Percentiles rank a stretch among this genome's conserved stretches.
Evolutionary conservation across 1,140 invertebrate species (phyloP).

Genomic region (Caenorhabditis latens): DNA sequence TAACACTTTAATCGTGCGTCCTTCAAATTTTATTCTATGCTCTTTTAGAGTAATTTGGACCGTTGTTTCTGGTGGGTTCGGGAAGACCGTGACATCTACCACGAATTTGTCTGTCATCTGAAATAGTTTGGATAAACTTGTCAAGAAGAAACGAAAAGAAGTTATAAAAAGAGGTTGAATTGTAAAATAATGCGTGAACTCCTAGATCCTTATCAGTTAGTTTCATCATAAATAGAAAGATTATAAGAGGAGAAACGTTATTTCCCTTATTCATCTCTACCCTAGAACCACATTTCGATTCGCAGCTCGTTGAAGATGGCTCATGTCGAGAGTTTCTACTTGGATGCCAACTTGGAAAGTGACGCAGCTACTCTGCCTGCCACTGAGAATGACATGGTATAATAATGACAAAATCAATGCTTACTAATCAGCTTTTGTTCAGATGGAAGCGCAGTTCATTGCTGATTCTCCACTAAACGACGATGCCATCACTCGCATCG

Average conservation of each 20-base stretch:
- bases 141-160: no score
- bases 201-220: not conserved
- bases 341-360: conserved; percentile 12
- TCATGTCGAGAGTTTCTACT: conserved; percentile 26
- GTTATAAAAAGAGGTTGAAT: no score
- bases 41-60: no score
- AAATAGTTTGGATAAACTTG: not conserved
- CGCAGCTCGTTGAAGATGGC: conserved; percentile 3
- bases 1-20: no score
- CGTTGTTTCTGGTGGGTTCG: no score
- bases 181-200: not conserved
- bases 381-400: not conserved
- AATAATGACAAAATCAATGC: not conserved
- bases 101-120: not conserved
- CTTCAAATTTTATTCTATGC: no score
- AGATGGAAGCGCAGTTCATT: not conserved
- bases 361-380: not conserved
- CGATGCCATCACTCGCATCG: conserved; percentile 22
- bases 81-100: no score
- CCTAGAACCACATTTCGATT: conserved; percentile 3
- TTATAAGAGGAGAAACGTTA: not conserved
- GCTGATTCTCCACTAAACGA: not conserved
- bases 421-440: not conserved
- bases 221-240: not conserved
- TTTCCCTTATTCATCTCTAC: not conserved